Evolutionary conservation across 2,888 invertebrate species (phyloP).

Genomic region (Andrena dorsata): DNA sequence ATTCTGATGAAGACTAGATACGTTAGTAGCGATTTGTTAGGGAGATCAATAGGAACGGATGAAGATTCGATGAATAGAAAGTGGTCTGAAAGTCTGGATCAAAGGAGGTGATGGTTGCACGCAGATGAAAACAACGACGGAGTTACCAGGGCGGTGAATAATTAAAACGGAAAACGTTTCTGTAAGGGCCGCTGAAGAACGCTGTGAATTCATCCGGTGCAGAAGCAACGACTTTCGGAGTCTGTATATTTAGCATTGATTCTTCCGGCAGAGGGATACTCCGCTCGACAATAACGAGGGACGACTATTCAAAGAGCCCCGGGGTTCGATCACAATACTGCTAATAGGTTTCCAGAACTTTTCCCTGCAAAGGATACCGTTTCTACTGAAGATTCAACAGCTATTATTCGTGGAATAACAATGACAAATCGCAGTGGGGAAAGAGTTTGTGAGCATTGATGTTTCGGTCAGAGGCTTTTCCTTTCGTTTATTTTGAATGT

Average conservation of each 20-base stretch:
- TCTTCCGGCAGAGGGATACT: conserved; percentile 43
- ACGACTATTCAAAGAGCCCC: conserved; percentile 55
- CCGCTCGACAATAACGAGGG: conserved; percentile 40
- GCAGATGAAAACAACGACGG: conserved; percentile 48
- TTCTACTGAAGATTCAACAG: conserved; percentile 11
- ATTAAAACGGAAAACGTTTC: conserved; percentile 63
- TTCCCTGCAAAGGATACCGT: conserved; percentile 6
- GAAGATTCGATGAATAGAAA: conserved; percentile 12
- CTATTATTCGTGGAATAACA: background rate
- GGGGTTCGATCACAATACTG: conserved; percentile 39
- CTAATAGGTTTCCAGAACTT: conserved; percentile 41
- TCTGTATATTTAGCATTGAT: conserved; percentile 65
- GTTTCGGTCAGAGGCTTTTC: background rate
- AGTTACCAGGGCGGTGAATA: conserved; percentile 57
- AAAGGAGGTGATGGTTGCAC: conserved; percentile 10
- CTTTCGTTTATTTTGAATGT: too few relatives aligned
- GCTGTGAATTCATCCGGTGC: conserved; percentile 44
- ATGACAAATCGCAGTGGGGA: background rate
- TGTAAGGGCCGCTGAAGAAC: conserved; percentile 44
- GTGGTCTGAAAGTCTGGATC: conserved; percentile 3
- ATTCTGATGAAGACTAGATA: background rate
- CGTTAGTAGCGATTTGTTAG: background rate
- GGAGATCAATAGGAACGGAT: conserved; percentile 7
- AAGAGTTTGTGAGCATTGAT: background rate
- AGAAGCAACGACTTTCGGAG: conserved; percentile 44